phyloP scores from a whole-genome alignment of 2,888 invertebrate species.

The Chrysodeixis includens region DNA sequence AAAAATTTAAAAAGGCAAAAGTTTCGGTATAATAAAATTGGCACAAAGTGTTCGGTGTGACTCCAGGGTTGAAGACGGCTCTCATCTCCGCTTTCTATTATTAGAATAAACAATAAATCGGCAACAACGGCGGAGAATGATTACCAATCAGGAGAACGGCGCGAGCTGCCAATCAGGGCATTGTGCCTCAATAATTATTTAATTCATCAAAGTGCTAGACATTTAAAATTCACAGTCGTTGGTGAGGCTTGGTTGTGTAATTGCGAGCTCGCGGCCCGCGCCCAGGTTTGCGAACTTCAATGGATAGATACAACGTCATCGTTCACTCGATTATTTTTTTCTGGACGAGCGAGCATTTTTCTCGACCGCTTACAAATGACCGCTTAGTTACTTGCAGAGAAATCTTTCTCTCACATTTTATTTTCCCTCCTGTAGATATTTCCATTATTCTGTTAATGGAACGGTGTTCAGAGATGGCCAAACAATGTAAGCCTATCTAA shows the following conservation, averaged over 20 bases:
- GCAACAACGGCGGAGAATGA: conserved; percentile 40
- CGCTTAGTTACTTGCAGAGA: conserved; percentile 81
- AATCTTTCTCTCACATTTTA: conserved; percentile 83
- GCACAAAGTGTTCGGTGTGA: conserved; percentile 10
- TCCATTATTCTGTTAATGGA: conserved; percentile 85
- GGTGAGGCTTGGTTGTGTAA: conserved; percentile 42
- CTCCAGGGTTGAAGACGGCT: conserved; percentile 20
- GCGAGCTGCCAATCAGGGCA: conserved; percentile 42
- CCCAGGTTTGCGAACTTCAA: conserved; percentile 32
- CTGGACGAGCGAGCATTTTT: conserved; percentile 84
- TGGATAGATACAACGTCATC: conserved; percentile 54
- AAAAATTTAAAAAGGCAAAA: neutral
- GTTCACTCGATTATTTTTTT: conserved; percentile 80
- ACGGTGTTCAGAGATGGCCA: conserved; percentile 77
- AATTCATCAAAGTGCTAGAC: conserved; percentile 48
- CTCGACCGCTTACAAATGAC: conserved; percentile 86
- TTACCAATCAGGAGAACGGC: conserved; percentile 41
- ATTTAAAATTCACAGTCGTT: conserved; percentile 34
- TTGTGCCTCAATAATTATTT: conserved; percentile 50
- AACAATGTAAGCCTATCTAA: conserved; percentile 77
- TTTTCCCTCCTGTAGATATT: conserved; percentile 80
- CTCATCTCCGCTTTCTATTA: conserved; percentile 30
- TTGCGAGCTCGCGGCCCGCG: conserved; percentile 24
- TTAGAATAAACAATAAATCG: conserved; percentile 43
- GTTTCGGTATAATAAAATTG: conserved; percentile 6